Evolutionary conservation across 2,797 vertebrate genomes (phyloP).

Genomic region (Saguinus oedipus): DNA sequence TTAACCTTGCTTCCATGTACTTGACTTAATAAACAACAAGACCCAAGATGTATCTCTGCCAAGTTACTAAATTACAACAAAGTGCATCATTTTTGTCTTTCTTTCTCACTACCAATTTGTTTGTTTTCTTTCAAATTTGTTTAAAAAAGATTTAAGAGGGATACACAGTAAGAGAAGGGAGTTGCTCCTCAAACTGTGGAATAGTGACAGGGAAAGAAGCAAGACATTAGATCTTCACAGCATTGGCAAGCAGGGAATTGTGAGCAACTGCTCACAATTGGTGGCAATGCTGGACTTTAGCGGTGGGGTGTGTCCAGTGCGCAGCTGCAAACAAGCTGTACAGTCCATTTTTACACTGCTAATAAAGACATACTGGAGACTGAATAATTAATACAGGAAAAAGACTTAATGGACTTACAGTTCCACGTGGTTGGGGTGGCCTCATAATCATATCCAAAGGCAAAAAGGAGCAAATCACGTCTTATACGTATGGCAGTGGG

Average conservation of each 20-base stretch:
- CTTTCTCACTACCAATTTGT: neutral
- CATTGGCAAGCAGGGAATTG: neutral
- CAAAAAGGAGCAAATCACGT: no score
- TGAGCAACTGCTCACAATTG: neutral
- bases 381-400: no score
- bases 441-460: no score
- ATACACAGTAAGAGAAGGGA: neutral
- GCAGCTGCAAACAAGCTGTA: neutral
- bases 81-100: neutral
- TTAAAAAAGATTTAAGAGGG: neutral
- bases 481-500: no score
- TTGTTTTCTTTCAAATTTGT: neutral
- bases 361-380: no score
- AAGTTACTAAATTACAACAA: neutral
- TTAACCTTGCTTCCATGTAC: neutral
- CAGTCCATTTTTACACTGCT: no score
- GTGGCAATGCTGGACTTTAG: neutral
- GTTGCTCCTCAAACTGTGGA: neutral
- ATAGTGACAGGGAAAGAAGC: neutral
- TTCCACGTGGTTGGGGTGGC: no score
- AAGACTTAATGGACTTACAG: no score
- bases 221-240: neutral
- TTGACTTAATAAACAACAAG: neutral
- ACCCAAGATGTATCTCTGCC: neutral
- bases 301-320: neutral